Evolutionary conservation across 2,797 vertebrate genomes (phyloP).

Genomic region (Sebastolobus alascanus): DNA sequence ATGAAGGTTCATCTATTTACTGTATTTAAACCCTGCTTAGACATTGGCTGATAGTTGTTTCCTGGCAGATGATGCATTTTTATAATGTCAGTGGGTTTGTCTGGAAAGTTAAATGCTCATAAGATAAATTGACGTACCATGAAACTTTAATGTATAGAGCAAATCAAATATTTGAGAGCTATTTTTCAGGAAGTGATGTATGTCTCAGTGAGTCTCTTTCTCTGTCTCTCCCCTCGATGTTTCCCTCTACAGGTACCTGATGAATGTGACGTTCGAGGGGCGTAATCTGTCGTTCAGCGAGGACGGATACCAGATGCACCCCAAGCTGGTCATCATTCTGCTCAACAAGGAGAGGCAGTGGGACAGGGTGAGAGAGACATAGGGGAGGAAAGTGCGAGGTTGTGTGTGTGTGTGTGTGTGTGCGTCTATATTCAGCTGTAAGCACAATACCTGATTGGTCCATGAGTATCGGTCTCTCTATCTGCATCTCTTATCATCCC

Average conservation of each 20-base stretch:
- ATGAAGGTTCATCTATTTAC: slow-evolving; percentile 31
- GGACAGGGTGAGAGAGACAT: slow-evolving; percentile 92
- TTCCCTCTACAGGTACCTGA: slow-evolving; percentile 87
- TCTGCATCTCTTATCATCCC: slow-evolving; percentile 39
- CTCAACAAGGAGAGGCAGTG: slow-evolving; percentile 96
- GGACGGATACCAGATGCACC: slow-evolving; percentile 99
- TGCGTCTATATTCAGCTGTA: neutral
- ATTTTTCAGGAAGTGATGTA: slow-evolving; percentile 17
- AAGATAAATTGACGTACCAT: slow-evolving; percentile 9
- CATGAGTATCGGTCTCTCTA: neutral
- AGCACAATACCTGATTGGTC: slow-evolving; percentile 20
- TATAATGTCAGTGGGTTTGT: slow-evolving; percentile 24
- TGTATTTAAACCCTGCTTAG: slow-evolving; percentile 1
- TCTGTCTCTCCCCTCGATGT: slow-evolving; percentile 15
- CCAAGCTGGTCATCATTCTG: slow-evolving; percentile 97
- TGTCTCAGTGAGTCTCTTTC: slow-evolving; percentile 1
- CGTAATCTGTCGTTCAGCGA: slow-evolving; percentile 99
- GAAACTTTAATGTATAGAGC: slow-evolving; percentile 14
- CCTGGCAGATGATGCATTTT: slow-evolving; percentile 34
- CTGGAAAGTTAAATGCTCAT: slow-evolving; percentile 14
- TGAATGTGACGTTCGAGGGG: slow-evolving; percentile 97
- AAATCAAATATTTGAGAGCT: slow-evolving; percentile 75
- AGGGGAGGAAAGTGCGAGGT: slow-evolving; percentile 79
- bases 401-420: slow-evolving; percentile 2
- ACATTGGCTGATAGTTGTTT: slow-evolving; percentile 18